phyloP scores from a whole-genome alignment of 2,113 vertebrate genomes.

The Dicentrarchus labrax region DNA sequence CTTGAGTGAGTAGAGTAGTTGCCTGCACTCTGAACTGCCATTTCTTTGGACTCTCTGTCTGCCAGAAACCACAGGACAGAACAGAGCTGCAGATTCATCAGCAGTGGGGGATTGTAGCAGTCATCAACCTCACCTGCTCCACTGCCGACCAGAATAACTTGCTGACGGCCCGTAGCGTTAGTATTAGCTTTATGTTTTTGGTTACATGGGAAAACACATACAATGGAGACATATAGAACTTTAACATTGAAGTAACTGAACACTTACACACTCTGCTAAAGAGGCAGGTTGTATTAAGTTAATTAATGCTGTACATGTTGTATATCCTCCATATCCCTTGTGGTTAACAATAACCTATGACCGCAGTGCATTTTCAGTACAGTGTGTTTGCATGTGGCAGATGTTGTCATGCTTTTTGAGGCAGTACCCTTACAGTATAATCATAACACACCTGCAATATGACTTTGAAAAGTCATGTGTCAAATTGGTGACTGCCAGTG shows the following conservation, averaged over 20 bases:
- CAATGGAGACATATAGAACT: neutral
- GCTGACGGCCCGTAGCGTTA: too few species aligned
- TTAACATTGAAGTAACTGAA: neutral
- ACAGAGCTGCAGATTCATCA: slow-evolving; percentile 8
- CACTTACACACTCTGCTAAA: neutral
- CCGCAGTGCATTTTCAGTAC: neutral
- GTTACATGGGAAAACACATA: neutral
- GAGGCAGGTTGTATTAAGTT: neutral
- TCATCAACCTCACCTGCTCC: slow-evolving; percentile 15
- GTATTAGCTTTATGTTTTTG: neutral
- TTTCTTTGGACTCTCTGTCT: slow-evolving; percentile 25
- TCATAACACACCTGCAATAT: neutral
- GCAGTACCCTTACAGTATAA: neutral
- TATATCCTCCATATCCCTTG: neutral
- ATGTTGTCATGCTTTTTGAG: neutral
- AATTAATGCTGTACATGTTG: neutral
- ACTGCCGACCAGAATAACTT: neutral
- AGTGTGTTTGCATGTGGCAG: neutral
- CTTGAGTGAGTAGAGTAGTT: slow-evolving; percentile 27
- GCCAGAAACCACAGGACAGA: slow-evolving; percentile 34
- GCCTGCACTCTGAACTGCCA: slow-evolving; percentile 41
- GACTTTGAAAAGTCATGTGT: neutral
- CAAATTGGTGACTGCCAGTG: slow-evolving; percentile 3
- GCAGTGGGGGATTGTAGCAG: neutral
- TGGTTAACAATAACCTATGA: neutral